phyloP scores from a whole-genome alignment of 1,140 invertebrate genomes.

The Papilio xuthus region DNA sequence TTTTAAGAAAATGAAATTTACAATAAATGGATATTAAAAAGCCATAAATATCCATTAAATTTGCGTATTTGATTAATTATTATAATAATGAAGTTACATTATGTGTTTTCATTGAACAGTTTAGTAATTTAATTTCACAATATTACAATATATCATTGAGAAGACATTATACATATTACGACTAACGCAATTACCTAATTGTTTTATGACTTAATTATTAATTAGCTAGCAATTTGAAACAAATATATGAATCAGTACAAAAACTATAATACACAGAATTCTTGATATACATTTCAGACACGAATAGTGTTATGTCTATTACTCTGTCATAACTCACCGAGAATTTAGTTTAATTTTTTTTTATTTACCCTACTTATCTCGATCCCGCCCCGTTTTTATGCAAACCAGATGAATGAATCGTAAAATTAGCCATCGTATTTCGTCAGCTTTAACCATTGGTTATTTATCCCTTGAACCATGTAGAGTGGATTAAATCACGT shows the following conservation, averaged over 20 bases:
- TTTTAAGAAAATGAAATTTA: neutral
- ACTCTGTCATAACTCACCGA: neutral
- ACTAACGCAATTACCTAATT: slow-evolving; percentile 1
- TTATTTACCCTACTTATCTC: too few species aligned
- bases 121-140: slow-evolving; percentile 15
- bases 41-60: neutral
- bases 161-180: neutral
- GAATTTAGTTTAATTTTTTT: too few species aligned
- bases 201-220: neutral
- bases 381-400: too few species aligned
- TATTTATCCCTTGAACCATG: too few species aligned
- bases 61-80: neutral
- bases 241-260: neutral
- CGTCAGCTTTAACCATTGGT: too few species aligned
- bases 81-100: neutral
- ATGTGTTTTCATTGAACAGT: neutral
- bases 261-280: neutral
- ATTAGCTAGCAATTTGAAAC: neutral
- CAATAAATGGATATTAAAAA: neutral
- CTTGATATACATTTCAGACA: neutral
- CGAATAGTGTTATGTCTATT: neutral
- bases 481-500: too few species aligned
- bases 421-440: too few species aligned
- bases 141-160: neutral
- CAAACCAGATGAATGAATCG: too few species aligned